These are phyloP conservation scores for Machaerirhynchus nigripectus DNA, from an alignment of 2,113 vertebrate species.

Conservation along the genomic window DNA sequence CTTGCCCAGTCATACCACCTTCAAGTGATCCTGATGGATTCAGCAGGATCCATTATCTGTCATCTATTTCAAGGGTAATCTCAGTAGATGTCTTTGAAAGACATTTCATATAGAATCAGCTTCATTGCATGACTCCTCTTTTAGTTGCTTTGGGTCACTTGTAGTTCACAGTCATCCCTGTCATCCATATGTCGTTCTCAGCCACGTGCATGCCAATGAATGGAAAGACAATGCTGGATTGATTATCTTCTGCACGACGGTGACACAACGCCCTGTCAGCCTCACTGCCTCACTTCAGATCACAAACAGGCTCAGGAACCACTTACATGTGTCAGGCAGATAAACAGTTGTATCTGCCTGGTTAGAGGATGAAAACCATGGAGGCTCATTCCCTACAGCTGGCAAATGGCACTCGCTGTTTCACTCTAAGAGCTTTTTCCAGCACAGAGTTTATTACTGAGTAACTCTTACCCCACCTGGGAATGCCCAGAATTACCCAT, in stretches of 20 bases:
- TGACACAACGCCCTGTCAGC: neutral
- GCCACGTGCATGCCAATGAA: neutral
- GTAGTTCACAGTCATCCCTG: neutral
- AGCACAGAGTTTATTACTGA: neutral
- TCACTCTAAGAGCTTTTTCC: neutral
- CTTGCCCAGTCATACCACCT: neutral
- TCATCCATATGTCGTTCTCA: neutral
- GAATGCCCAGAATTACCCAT: neutral
- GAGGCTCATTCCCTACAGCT: neutral
- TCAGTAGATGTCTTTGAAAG: neutral
- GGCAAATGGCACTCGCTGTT: neutral
- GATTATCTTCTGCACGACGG: neutral
- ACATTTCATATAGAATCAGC: neutral
- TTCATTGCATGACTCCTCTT: neutral
- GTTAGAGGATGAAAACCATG: neutral
- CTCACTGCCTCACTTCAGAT: neutral
- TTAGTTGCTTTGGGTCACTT: neutral
- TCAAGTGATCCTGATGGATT: neutral
- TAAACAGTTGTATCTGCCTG: neutral
- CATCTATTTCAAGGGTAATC: neutral
- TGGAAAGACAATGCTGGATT: neutral
- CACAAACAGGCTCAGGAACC: neutral
- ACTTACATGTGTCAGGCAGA: neutral
- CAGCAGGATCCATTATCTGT: neutral
- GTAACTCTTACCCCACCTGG: neutral